phyloP scores from a whole-genome alignment of 2,797 vertebrate species.

The Spinus olivaceus region DNA sequence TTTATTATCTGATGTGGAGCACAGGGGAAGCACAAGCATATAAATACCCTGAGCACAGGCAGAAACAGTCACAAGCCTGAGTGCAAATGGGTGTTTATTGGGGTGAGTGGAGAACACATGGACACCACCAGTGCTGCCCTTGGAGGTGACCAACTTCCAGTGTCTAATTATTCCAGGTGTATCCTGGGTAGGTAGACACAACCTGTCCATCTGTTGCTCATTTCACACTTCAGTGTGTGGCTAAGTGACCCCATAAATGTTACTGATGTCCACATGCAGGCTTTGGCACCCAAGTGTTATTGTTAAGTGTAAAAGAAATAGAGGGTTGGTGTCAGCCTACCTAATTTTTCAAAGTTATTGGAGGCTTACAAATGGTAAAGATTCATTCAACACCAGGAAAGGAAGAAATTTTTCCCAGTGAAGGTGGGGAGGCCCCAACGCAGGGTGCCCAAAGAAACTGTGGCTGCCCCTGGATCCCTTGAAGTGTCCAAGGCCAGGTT shows the following conservation, averaged over 20 bases:
- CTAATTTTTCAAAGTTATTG: neutral
- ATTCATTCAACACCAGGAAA: neutral
- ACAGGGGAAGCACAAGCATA: neutral
- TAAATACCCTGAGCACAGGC: rapidly evolving
- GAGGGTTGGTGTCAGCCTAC: neutral
- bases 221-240: neutral
- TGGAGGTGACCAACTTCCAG: neutral
- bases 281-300: neutral
- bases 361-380: neutral
- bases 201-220: neutral
- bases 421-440: rapidly evolving
- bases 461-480: neutral
- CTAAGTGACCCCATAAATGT: neutral
- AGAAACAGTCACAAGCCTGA: neutral
- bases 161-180: neutral
- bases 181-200: neutral
- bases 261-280: neutral
- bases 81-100: neutral
- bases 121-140: neutral
- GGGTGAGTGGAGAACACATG: neutral
- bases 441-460: neutral
- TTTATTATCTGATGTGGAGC: rapidly evolving
- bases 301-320: neutral
- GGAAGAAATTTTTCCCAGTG: neutral
- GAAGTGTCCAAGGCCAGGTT: neutral